These are phyloP conservation scores for Ashinkailepas kermadecensis DNA, from an alignment of 2,888 invertebrate species.

Conservation along the genomic window DNA sequence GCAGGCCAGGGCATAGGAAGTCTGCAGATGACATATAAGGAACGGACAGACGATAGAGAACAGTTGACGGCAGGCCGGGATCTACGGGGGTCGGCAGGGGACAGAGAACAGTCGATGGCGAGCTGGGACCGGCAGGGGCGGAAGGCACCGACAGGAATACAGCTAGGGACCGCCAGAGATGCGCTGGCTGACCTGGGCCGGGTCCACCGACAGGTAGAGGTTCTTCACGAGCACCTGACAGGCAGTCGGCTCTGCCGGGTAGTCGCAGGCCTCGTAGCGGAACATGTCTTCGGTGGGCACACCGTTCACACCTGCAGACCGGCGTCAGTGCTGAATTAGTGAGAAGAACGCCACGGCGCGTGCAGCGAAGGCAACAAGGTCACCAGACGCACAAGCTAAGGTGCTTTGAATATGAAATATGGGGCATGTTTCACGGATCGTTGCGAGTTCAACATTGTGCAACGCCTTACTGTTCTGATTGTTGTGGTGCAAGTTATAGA, in stretches of 20 bases:
- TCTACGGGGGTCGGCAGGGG: too few species aligned
- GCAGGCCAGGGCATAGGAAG: too few species aligned
- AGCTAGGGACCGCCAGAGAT: too few species aligned
- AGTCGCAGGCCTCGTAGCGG: slow-evolving; percentile 6
- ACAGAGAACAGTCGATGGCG: too few species aligned
- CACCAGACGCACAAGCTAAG: background rate
- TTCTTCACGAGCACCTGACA: background rate
- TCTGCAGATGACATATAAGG: too few species aligned
- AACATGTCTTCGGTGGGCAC: background rate
- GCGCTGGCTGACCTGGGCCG: background rate
- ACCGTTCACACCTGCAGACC: background rate
- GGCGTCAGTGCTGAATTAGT: background rate
- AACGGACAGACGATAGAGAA: too few species aligned
- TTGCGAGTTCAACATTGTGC: background rate
- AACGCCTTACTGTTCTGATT: background rate
- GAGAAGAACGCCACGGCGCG: background rate
- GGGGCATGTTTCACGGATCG: background rate
- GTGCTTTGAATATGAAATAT: background rate
- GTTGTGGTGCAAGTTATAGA: background rate
- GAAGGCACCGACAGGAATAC: too few species aligned
- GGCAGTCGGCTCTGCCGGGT: background rate
- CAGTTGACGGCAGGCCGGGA: too few species aligned
- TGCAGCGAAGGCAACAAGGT: background rate
- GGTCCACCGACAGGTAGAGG: slow-evolving; percentile 5
- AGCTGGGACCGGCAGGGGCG: too few species aligned